A percentile compares a stretch with the other conserved stretches of the same genome.
phyloP scores from a whole-genome alignment of 2,888 invertebrate genomes.

The Stenotaenia linearis region DNA sequence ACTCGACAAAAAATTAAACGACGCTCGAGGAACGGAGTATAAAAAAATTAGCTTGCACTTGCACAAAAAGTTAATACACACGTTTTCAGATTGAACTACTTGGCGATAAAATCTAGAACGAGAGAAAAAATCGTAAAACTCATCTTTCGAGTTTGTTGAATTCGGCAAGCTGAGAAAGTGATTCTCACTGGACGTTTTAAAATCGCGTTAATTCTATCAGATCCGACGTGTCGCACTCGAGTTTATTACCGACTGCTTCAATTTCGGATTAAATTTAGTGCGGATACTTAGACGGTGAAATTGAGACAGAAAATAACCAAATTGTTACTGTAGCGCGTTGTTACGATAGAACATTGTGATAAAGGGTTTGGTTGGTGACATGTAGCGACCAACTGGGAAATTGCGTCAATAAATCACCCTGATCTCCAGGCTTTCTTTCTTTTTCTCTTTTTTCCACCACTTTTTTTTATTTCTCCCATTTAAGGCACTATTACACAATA shows the following conservation, averaged over 20 bases:
- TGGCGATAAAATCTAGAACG: background rate
- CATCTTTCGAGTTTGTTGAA: no score
- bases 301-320: background rate
- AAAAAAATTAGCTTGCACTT: background rate
- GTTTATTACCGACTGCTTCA: no score
- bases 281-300: background rate
- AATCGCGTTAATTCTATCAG: no score
- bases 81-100: background rate
- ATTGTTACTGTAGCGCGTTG: no score
- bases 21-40: background rate
- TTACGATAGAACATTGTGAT: background rate
- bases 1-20: background rate
- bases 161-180: no score
- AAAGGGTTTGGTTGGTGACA: background rate
- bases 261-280: background rate
- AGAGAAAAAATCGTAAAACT: no score
- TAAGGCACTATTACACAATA: background rate
- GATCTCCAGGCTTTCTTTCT: background rate
- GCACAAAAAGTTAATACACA: background rate
- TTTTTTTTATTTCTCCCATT: background rate
- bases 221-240: no score
- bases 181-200: no score
- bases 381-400: background rate
- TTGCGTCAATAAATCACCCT: background rate
- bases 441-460: background rate